Percentiles rank a stretch among this genome's conserved stretches.
Conservation (phyloP, 2,888 invertebrate species). For the Danaus chrysippus region DNA sequence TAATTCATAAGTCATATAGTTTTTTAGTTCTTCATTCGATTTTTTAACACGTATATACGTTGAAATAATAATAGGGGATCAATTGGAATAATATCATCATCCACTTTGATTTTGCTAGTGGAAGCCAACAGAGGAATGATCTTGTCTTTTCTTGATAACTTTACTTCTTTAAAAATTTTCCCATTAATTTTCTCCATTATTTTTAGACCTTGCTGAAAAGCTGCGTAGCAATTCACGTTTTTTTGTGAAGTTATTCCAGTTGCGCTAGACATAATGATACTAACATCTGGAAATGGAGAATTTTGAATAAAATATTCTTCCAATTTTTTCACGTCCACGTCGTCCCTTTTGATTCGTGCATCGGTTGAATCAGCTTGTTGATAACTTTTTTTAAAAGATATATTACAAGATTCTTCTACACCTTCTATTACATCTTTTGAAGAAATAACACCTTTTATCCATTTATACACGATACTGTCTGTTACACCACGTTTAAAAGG, state of each 20-base stretch:
- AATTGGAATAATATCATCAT: no score
- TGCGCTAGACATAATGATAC: slow-evolving; percentile 13
- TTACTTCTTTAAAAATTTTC: no score
- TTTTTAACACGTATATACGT: no score
- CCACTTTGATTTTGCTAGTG: no score
- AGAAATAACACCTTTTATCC: slow-evolving; percentile 24
- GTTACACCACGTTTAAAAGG: slow-evolving; percentile 25
- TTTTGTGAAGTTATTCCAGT: slow-evolving; percentile 21
- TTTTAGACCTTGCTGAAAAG: slow-evolving; percentile 22
- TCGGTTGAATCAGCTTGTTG: slow-evolving; percentile 27
- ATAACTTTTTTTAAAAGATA: slow-evolving; percentile 20
- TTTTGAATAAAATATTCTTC: slow-evolving; percentile 4
- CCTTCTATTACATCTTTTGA: slow-evolving; percentile 32
- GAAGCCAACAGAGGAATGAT: no score
- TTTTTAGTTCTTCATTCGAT: no score
- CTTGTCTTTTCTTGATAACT: no score
- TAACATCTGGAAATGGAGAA: slow-evolving; percentile 19
- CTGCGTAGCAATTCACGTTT: slow-evolving; percentile 22
- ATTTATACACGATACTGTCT: slow-evolving; percentile 28
- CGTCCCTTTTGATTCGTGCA: slow-evolving; percentile 28
- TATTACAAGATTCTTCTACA: slow-evolving; percentile 31
- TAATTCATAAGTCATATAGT: no score
- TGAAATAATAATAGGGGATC: no score
- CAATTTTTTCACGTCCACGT: no score
- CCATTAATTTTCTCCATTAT: no score